Evolutionary conservation across 2,113 vertebrate species (phyloP).

Genomic region (Budorcas taxicolor): DNA sequence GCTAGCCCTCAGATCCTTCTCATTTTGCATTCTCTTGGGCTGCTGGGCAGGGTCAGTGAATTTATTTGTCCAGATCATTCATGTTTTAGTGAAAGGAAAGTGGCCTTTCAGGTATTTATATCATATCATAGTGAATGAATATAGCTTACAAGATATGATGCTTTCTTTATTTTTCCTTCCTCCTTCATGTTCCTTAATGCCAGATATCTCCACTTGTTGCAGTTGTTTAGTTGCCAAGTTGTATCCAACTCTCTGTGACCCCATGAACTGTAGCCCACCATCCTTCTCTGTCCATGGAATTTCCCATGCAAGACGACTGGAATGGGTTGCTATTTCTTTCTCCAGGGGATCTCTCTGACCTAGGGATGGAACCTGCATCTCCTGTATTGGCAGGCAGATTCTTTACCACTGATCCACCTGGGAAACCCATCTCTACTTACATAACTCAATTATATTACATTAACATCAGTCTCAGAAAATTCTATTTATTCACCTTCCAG

Average conservation of each 20-base stretch:
- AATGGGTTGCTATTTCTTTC: neutral
- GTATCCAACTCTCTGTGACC: neutral
- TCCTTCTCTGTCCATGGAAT: neutral
- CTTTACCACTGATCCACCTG: neutral
- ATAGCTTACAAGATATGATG: neutral
- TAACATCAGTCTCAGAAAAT: neutral
- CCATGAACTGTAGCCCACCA: neutral
- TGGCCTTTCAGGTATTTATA: neutral
- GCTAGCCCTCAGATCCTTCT: neutral
- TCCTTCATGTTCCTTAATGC: neutral
- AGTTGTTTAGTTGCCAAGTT: neutral
- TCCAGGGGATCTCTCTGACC: neutral
- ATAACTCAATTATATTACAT: neutral
- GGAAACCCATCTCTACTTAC: neutral
- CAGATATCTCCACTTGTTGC: neutral
- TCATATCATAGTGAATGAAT: neutral
- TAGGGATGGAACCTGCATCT: neutral
- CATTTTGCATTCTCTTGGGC: neutral
- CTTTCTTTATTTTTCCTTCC: neutral
- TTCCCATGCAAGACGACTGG: neutral
- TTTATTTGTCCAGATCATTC: neutral
- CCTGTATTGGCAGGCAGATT: neutral
- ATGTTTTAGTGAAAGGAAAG: neutral
- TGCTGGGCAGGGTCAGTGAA: neutral
- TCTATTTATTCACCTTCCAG: neutral